Evolutionary conservation across 35 echinoderm and acorn worm genomes (phyloP).

Genomic region (Heliocidaris tuberculata): DNA sequence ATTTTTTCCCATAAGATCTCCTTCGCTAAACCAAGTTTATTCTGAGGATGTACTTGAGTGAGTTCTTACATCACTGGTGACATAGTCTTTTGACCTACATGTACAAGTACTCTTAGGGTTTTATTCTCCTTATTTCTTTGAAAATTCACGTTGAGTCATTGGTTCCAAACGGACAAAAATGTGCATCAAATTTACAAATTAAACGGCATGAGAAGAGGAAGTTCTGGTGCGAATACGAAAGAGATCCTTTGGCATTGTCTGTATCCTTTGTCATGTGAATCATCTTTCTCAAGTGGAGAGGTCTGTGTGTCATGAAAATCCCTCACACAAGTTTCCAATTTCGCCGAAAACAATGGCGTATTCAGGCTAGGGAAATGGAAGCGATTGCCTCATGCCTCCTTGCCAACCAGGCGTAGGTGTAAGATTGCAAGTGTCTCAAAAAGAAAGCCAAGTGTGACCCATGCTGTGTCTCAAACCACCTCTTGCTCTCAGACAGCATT

Average conservation of each 20-base stretch:
- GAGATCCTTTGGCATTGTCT: not conserved
- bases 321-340: not conserved
- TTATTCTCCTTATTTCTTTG: not conserved
- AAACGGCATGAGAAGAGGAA: not conserved
- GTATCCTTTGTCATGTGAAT: not conserved
- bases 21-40: not conserved
- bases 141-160: not conserved
- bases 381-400: not conserved
- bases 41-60: too few species aligned
- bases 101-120: not conserved
- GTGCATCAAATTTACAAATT: not conserved
- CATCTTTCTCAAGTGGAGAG: not conserved
- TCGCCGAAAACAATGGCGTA: slow-evolving; percentile 12
- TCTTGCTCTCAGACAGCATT: not conserved
- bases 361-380: not conserved
- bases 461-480: slow-evolving; percentile 39
- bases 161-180: not conserved
- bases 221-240: not conserved
- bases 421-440: slow-evolving; percentile 44
- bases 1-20: not conserved
- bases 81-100: not conserved
- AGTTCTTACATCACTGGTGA: not conserved
- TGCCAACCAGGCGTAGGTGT: not conserved
- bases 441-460: slow-evolving; percentile 11
- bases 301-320: not conserved